A percentile compares a stretch with the other conserved stretches of the same genome.
Conservation (phyloP, 1,140 invertebrate species). For the Lethrus apterus region DNA sequence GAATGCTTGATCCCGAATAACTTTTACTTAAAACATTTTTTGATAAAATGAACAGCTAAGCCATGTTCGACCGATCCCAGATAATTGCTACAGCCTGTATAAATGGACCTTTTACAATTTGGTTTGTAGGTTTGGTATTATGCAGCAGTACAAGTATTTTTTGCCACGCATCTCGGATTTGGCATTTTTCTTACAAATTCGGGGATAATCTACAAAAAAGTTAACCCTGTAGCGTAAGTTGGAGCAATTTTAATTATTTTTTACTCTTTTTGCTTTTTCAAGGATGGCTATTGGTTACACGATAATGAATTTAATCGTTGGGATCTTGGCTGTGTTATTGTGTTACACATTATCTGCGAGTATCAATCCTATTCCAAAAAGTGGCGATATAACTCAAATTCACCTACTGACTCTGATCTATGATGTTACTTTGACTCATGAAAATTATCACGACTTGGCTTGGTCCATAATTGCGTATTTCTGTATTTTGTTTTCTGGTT, state of each 20-base stretch:
- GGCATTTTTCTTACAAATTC: slow-evolving; percentile 52
- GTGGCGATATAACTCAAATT: slow-evolving; percentile 37
- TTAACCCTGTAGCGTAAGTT: slow-evolving; percentile 50
- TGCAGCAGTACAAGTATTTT: slow-evolving; percentile 49
- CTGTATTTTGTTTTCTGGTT: slow-evolving; percentile 42
- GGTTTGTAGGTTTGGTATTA: slow-evolving; percentile 49
- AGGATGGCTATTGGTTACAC: slow-evolving; percentile 44
- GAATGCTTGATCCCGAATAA: neutral
- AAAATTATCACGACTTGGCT: slow-evolving; percentile 26
- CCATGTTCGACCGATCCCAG: no score
- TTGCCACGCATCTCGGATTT: slow-evolving; percentile 50
- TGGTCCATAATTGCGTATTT: slow-evolving; percentile 42
- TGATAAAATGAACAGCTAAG: no score
- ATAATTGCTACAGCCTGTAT: no score
- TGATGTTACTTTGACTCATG: slow-evolving; percentile 35
- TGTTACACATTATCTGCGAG: slow-evolving; percentile 39
- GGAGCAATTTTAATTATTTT: slow-evolving; percentile 11
- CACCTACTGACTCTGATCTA: slow-evolving; percentile 44
- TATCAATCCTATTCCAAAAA: slow-evolving; percentile 21
- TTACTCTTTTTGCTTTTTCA: slow-evolving; percentile 22
- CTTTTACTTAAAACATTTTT: slow-evolving; percentile 7
- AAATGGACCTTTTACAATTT: slow-evolving; percentile 9
- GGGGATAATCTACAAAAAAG: slow-evolving; percentile 49
- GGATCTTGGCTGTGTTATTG: slow-evolving; percentile 39
- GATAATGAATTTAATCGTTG: slow-evolving; percentile 41